phyloP scores from a whole-genome alignment of 2,797 vertebrate genomes.

The Decapterus maruadsi region DNA sequence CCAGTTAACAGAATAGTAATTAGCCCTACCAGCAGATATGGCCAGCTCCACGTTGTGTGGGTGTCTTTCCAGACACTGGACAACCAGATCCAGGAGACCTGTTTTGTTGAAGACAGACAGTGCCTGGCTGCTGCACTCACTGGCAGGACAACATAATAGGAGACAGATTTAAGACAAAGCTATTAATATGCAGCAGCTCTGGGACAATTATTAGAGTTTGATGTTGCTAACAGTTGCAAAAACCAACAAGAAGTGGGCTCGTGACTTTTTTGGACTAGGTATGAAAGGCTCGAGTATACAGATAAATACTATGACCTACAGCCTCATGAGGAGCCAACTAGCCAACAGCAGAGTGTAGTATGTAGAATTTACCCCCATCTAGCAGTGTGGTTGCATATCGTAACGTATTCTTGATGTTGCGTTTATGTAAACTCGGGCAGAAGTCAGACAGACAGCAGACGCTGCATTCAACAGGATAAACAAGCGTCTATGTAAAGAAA shows the following conservation, averaged over 20 bases:
- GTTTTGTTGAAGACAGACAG: conserved; percentile 93
- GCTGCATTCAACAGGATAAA: too few relatives aligned
- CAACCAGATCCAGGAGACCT: conserved; percentile 90
- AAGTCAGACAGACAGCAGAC: too few relatives aligned
- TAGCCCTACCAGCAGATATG: conserved; percentile 91
- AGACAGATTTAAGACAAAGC: background rate
- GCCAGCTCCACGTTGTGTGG: conserved; percentile 91
- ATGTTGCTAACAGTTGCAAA: background rate
- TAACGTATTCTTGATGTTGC: too few relatives aligned
- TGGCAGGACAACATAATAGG: conserved; percentile 60
- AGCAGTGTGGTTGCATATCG: too few relatives aligned
- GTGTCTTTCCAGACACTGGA: conserved; percentile 91
- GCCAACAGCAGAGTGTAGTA: background rate
- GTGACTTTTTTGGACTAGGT: background rate
- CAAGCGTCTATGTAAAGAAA: too few relatives aligned
- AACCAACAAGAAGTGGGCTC: background rate
- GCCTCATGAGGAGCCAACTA: background rate
- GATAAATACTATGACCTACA: background rate
- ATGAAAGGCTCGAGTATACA: background rate
- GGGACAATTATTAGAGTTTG: background rate
- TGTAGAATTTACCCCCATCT: too few relatives aligned
- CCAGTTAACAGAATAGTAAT: background rate
- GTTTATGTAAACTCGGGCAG: too few relatives aligned
- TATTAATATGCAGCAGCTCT: background rate
- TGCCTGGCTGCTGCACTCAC: conserved; percentile 93